A percentile compares a stretch with the other conserved stretches of the same genome.
phyloP scores from a whole-genome alignment of 2,797 vertebrate genomes.

The Microhierax caerulescens region DNA sequence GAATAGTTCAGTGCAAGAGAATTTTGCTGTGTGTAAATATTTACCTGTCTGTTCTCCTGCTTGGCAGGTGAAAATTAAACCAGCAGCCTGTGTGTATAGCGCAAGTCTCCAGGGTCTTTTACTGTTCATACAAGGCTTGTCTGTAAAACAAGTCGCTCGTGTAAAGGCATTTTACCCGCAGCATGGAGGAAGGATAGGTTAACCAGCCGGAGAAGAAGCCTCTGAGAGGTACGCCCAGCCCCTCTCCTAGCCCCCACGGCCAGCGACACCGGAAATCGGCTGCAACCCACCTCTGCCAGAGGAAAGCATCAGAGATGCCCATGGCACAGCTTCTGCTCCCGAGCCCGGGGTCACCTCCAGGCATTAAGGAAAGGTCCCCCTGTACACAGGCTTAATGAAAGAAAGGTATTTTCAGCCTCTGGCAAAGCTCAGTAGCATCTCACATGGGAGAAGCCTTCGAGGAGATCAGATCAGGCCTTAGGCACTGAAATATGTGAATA shows the following conservation, averaged over 20 bases:
- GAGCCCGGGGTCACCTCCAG: neutral
- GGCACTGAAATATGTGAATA: neutral
- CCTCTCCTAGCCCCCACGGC: neutral
- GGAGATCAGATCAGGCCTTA: neutral
- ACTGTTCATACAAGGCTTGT: neutral
- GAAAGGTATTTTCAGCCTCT: neutral
- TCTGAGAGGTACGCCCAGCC: neutral
- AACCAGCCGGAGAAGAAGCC: neutral
- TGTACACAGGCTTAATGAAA: neutral
- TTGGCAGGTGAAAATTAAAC: neutral
- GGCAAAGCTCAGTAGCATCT: neutral
- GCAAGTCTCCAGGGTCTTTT: neutral
- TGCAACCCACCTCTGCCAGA: neutral
- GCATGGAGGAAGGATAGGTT: neutral
- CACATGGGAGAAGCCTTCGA: neutral
- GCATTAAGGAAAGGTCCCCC: neutral
- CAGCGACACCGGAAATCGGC: rapidly evolving
- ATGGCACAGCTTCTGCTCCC: neutral
- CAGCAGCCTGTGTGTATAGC: neutral
- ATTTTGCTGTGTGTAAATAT: neutral
- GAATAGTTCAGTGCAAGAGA: neutral
- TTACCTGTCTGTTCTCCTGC: neutral
- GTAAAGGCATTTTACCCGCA: neutral
- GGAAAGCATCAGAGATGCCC: neutral
- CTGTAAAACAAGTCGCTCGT: neutral